Percentiles rank a stretch among this genome's conserved stretches.
These are phyloP conservation scores for Pyrrhosoma nymphula DNA, from an alignment of 2,888 invertebrate species.

Conservation along the genomic window DNA sequence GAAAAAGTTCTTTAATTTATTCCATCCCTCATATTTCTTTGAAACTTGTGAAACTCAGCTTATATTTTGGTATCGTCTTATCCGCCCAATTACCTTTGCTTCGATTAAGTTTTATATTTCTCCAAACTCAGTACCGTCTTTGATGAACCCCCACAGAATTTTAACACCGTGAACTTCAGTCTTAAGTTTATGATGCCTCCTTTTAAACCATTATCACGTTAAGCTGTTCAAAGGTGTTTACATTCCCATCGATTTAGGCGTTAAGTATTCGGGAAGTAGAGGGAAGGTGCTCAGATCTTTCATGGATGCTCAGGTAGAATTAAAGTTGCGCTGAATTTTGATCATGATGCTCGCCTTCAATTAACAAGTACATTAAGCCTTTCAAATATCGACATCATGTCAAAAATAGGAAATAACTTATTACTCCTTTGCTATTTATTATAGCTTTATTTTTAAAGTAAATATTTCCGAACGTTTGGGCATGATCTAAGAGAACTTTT, in stretches of 20 bases:
- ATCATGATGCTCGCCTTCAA: no score
- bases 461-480: no score
- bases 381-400: no score
- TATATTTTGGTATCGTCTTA: neutral
- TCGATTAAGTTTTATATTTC: neutral
- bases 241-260: neutral
- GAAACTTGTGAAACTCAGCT: neutral
- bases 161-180: neutral
- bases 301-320: no score
- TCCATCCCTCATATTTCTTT: neutral
- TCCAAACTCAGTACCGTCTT: neutral
- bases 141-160: neutral
- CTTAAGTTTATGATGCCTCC: neutral
- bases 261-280: no score
- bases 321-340: no score
- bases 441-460: no score
- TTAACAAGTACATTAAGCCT: no score
- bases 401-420: no score
- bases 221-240: neutral
- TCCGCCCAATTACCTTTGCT: conserved; percentile 2
- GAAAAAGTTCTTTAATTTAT: neutral
- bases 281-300: no score
- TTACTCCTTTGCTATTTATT: no score
- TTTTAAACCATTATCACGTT: neutral
- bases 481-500: no score